Evolutionary conservation across 2,797 vertebrate genomes (phyloP).

Genomic region (Thunnus albacares): DNA sequence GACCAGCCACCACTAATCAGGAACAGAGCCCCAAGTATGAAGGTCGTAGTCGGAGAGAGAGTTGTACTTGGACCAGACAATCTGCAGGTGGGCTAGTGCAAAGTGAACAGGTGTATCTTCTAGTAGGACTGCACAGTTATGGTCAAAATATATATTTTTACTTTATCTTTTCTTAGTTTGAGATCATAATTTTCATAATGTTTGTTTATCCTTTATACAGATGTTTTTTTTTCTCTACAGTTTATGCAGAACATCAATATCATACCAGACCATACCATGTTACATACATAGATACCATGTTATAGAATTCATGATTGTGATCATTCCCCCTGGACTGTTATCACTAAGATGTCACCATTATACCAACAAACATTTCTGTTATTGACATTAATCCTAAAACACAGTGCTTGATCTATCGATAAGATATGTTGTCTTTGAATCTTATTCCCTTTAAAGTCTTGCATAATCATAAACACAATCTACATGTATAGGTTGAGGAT

Average conservation of each 20-base stretch:
- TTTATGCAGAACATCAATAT: too few relatives aligned
- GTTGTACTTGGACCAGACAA: constrained; percentile 86
- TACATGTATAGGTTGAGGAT: constrained; percentile 86
- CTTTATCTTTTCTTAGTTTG: too few relatives aligned
- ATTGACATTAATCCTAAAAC: too few relatives aligned
- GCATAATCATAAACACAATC: not conserved
- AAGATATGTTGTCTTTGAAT: not conserved
- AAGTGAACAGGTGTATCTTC: not conserved
- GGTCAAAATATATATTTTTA: not conserved
- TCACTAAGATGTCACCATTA: too few relatives aligned
- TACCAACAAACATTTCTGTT: too few relatives aligned
- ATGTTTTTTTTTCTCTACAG: too few relatives aligned
- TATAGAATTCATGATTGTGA: too few relatives aligned
- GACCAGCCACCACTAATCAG: constrained; percentile 90
- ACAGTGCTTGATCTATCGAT: not conserved
- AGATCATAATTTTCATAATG: too few relatives aligned
- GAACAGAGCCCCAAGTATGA: constrained; percentile 86
- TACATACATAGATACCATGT: too few relatives aligned
- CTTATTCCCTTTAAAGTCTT: not conserved
- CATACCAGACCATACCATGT: too few relatives aligned
- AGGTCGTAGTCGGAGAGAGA: constrained; percentile 88
- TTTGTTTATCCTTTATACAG: too few relatives aligned
- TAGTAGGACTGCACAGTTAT: not conserved
- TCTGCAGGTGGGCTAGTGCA: constrained; percentile 80
- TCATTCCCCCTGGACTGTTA: too few relatives aligned